phyloP scores from a whole-genome alignment of 2,888 invertebrate genomes.

The Cryptops parisi region DNA sequence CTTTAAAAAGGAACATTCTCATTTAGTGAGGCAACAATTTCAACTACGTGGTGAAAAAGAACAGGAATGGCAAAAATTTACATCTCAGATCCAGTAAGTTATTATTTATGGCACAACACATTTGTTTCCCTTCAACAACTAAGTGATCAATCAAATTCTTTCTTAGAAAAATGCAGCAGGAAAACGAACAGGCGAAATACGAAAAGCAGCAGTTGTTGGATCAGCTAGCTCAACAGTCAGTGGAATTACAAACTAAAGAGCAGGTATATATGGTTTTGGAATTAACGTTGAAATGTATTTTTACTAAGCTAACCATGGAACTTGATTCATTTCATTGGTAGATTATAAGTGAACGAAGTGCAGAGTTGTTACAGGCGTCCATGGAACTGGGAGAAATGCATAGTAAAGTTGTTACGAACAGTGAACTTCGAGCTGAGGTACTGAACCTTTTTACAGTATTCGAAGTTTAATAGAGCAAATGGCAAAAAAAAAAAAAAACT shows the following conservation, averaged over 20 bases:
- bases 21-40: conserved; percentile 24
- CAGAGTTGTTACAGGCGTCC: background rate
- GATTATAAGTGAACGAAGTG: no score
- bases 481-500: no score
- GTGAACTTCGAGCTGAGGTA: background rate
- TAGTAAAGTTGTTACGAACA: background rate
- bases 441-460: background rate
- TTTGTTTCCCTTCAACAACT: no score
- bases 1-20: conserved; percentile 24
- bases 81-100: conserved; percentile 1
- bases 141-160: background rate
- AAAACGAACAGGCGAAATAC: background rate
- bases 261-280: no score
- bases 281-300: no score
- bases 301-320: no score
- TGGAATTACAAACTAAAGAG: background rate
- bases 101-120: background rate
- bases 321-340: no score
- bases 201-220: background rate
- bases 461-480: no score
- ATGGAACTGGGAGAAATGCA: background rate
- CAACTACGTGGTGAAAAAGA: background rate
- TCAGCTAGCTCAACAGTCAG: background rate
- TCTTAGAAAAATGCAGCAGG: background rate
- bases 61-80: background rate